Base-by-base conservation (phyloP, 2,888 invertebrate genomes). In the Rhagium mordax region DNA sequence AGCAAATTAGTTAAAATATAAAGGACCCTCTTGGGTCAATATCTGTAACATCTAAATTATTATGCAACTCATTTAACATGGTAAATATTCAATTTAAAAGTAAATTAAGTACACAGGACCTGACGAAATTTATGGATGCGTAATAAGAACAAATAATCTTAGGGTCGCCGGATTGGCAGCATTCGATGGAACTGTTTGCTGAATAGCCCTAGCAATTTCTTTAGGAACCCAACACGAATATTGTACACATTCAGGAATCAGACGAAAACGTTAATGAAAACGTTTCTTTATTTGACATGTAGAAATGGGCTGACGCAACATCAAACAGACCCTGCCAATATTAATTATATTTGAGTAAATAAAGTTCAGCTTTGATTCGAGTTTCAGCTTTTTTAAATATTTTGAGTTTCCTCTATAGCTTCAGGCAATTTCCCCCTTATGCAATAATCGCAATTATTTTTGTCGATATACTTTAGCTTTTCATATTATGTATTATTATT, bases 241-340 rank as follows among this genome's bases (percentile, higher is more conserved):
- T 13, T 0, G 2, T 41, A n/a, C 41, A 41, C 41, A 27, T 24
- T 27, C 55, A 15, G n/a, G 13, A 15, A 2, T 55, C 55, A 24
- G n/a, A 2, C n/a, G 13, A 24, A 24, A 21, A 55, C 55, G 10
- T 24, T 55, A 55, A 67, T 15, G 48, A 59, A 59, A 29, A 68
- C 24, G 8, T 60, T 60, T 53, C 21, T 49, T 49, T n/a, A 18
- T 27, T 27, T n/a, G 51, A 24, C 13, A 49, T 29, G 49, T 49
- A n/a, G n/a, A 41, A n/a, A 41, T 41, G 41, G 2, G 41, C 41
- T 41, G n/a, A 41, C 49, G 41, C 1, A 48, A 60, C 24, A 68
- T 47, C 60, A 60, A 68, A 68, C 49, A 59, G 27, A 49, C 29
- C 68, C 29, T 49, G 21, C 18, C 59, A 59, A 68, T 68, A 68